Evolutionary conservation across 2,888 invertebrate species (phyloP).

Genomic region (Chironomus tentans): DNA sequence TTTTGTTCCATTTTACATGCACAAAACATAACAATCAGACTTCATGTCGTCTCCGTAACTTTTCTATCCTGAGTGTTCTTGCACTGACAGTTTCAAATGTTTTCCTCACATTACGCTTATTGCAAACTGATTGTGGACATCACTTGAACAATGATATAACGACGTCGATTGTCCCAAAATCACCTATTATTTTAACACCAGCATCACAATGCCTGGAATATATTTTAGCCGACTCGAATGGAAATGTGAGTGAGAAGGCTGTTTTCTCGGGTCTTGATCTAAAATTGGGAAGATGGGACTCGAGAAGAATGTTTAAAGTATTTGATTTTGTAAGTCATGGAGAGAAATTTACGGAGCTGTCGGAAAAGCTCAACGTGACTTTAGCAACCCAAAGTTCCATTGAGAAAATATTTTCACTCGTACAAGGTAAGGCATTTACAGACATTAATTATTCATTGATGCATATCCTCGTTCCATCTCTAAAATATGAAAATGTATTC

Average conservation of each 20-base stretch:
- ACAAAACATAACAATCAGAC: background rate
- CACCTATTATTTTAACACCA: conserved; percentile 29
- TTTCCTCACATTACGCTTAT: conserved; percentile 48
- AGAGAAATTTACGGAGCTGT: conserved; percentile 52
- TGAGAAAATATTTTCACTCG: conserved; percentile 67
- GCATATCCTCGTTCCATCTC: background rate
- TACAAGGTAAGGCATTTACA: conserved; percentile 41
- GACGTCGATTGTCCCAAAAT: conserved; percentile 30
- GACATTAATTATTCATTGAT: background rate
- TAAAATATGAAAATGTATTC: too few relatives aligned
- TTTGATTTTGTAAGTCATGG: conserved; percentile 67
- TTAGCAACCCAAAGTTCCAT: conserved; percentile 80
- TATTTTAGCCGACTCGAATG: conserved; percentile 36
- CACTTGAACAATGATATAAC: conserved; percentile 29
- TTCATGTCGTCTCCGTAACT: conserved; percentile 27
- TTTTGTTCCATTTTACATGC: too few relatives aligned
- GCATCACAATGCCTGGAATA: conserved; percentile 29
- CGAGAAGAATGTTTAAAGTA: conserved; percentile 55
- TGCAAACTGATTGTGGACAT: conserved; percentile 44
- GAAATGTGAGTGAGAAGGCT: conserved; percentile 34
- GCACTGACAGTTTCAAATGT: conserved; percentile 57
- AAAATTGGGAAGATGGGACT: conserved; percentile 65
- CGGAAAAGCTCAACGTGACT: conserved; percentile 53
- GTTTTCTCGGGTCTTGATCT: conserved; percentile 53
- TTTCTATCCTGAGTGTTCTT: conserved; percentile 43